Percentiles rank a stretch among this genome's conserved stretches.
These are phyloP conservation scores for Zophobas atratus DNA, from an alignment of 1,140 invertebrate species.

Conservation along the genomic window DNA sequence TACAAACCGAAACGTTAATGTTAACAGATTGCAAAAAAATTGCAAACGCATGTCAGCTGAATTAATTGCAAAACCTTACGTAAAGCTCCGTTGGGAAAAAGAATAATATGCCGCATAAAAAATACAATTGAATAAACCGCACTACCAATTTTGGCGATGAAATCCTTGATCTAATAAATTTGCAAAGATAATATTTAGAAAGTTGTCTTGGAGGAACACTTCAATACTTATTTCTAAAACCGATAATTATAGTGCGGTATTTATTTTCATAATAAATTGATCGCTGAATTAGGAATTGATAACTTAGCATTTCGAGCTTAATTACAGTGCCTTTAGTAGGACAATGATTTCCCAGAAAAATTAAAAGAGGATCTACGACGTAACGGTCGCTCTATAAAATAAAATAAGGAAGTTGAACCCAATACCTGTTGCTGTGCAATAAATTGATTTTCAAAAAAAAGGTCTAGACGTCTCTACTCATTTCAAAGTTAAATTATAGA, in stretches of 20 bases:
- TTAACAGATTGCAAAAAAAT: not conserved
- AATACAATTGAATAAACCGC: constrained; percentile 10
- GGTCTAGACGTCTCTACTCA: not conserved
- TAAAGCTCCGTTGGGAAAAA: constrained; percentile 1
- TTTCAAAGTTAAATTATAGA: not conserved
- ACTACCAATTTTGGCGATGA: constrained; percentile 23
- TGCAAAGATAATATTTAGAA: constrained; percentile 35
- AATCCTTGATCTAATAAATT: constrained; percentile 40
- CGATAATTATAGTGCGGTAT: constrained; percentile 6
- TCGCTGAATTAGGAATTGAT: constrained; percentile 33
- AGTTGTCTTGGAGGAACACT: constrained; percentile 22
- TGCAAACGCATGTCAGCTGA: constrained; percentile 7
- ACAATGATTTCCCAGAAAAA: constrained; percentile 22
- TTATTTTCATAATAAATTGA: constrained; percentile 32
- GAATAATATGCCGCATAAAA: not conserved
- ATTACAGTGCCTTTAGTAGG: constrained; percentile 32
- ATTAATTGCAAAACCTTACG: not conserved
- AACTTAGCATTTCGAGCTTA: constrained; percentile 22
- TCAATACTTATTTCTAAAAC: constrained; percentile 9
- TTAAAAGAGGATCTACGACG: constrained; percentile 3
- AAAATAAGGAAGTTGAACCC: constrained; percentile 11
- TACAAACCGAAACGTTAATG: not conserved
- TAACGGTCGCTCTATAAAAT: constrained; percentile 33
- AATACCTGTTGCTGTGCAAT: not conserved
- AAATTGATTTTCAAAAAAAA: constrained; percentile 10